Conservation (phyloP, 2,888 invertebrate genomes). For the Agonopterix heracliana region DNA sequence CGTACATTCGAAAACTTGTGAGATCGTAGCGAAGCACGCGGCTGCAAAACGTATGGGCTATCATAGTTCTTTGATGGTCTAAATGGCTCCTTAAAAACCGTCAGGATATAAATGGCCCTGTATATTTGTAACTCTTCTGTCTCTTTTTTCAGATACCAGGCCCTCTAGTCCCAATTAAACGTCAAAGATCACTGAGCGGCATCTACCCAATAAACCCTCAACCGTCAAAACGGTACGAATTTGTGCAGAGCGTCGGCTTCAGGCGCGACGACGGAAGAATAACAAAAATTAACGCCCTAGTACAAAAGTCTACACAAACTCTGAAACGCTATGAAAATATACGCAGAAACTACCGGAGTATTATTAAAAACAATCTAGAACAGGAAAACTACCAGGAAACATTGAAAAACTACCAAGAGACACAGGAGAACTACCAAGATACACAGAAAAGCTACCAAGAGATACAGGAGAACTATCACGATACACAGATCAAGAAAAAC, state of each 20-base stretch:
- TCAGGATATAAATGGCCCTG: too few relatives aligned
- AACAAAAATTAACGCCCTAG: conserved; percentile 41
- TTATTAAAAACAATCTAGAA: too few relatives aligned
- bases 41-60: too few relatives aligned
- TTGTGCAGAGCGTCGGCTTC: conserved; percentile 28
- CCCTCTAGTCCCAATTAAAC: too few relatives aligned
- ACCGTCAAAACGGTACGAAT: conserved; percentile 11
- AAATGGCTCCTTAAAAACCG: too few relatives aligned
- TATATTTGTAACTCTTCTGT: too few relatives aligned
- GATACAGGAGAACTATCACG: neutral
- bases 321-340: neutral
- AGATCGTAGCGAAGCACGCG: too few relatives aligned
- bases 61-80: too few relatives aligned
- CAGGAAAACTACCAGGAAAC: too few relatives aligned
- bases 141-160: too few relatives aligned
- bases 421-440: neutral
- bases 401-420: too few relatives aligned
- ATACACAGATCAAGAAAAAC: neutral
- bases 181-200: conserved; percentile 32
- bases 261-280: conserved; percentile 39
- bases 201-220: conserved; percentile 34
- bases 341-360: neutral
- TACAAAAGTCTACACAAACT: conserved; percentile 26
- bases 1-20: too few relatives aligned
- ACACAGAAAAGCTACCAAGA: neutral